Evolutionary conservation across 2,113 vertebrate genomes (phyloP).

Genomic region (Eretmochelys imbricata): DNA sequence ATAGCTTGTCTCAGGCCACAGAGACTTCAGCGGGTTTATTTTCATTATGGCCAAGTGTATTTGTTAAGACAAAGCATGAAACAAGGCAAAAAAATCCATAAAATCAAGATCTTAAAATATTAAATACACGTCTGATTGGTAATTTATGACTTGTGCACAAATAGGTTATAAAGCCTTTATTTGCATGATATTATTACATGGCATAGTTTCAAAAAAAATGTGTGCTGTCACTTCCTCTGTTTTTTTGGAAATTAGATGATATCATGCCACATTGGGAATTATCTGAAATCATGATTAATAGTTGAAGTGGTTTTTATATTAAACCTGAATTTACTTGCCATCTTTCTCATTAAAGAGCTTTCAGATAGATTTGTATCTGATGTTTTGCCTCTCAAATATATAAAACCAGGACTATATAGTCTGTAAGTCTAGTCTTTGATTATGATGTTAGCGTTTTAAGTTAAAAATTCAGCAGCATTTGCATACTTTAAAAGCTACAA

Average conservation of each 20-base stretch:
- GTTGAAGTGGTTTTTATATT: conserved; percentile 71
- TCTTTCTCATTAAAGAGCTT: conserved; percentile 68
- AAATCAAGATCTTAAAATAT: conserved; percentile 74
- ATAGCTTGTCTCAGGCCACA: conserved; percentile 82
- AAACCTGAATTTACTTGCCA: conserved; percentile 69
- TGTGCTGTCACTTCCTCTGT: conserved; percentile 41
- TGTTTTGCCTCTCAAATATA: conserved; percentile 38
- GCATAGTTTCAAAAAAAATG: conserved; percentile 41
- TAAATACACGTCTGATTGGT: conserved; percentile 70
- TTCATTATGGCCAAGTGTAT: conserved; percentile 79
- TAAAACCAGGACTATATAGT: not conserved
- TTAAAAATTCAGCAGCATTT: conserved; percentile 18
- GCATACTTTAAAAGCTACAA: not conserved
- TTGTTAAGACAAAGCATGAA: conserved; percentile 79
- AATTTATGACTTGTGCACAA: conserved; percentile 68
- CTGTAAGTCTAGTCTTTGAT: conserved; percentile 22
- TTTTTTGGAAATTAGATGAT: conserved; percentile 70
- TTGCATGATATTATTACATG: conserved; percentile 34
- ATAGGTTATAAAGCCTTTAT: conserved; percentile 19
- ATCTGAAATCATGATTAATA: conserved; percentile 74
- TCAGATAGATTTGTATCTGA: conserved; percentile 58
- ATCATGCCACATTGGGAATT: conserved; percentile 62
- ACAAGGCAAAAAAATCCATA: conserved; percentile 47
- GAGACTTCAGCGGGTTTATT: conserved; percentile 83
- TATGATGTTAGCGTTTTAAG: not conserved